A percentile compares a stretch with the other conserved stretches of the same genome.
Conservation (phyloP, 64 coral and sea anemone genomes). For the Montipora cactus region DNA sequence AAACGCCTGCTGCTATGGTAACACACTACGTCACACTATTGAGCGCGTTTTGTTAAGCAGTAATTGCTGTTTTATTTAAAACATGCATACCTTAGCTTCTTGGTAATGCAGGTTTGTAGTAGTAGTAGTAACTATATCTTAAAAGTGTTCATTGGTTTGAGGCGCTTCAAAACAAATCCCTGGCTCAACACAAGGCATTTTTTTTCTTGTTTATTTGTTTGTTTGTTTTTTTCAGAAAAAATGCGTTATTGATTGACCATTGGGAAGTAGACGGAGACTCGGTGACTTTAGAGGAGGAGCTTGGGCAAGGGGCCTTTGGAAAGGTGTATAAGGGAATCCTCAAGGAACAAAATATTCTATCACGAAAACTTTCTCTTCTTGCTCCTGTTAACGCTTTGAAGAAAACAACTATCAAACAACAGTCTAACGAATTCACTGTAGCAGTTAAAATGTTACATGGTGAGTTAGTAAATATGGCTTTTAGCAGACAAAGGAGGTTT, state of each 20-base stretch:
- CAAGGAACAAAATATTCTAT: neutral
- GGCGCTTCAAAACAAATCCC: too few relatives aligned
- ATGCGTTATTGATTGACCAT: slow-evolving; percentile 4
- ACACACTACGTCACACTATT: too few relatives aligned
- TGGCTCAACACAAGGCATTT: neutral
- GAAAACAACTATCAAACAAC: neutral
- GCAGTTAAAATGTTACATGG: slow-evolving; percentile 71
- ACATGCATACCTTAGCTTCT: too few relatives aligned
- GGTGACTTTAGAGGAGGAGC: slow-evolving; percentile 21
- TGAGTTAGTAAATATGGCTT: neutral
- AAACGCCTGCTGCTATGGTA: too few relatives aligned
- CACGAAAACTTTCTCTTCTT: neutral
- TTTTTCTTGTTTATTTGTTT: too few relatives aligned
- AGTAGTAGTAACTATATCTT: too few relatives aligned
- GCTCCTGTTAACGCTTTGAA: neutral
- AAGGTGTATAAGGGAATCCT: slow-evolving; percentile 51
- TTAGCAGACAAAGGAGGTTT: too few relatives aligned
- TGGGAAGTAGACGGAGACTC: slow-evolving; percentile 40
- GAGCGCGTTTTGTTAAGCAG: too few relatives aligned
- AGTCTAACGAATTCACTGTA: slow-evolving; percentile 2
- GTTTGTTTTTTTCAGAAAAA: neutral
- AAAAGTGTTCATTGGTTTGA: too few relatives aligned
- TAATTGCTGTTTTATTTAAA: too few relatives aligned
- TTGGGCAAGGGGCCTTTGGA: slow-evolving; percentile 63
- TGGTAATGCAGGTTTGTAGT: too few relatives aligned